Evolutionary conservation across 2,113 vertebrate species (phyloP).

Genomic region (Rhinopomastus cyanomelas): DNA sequence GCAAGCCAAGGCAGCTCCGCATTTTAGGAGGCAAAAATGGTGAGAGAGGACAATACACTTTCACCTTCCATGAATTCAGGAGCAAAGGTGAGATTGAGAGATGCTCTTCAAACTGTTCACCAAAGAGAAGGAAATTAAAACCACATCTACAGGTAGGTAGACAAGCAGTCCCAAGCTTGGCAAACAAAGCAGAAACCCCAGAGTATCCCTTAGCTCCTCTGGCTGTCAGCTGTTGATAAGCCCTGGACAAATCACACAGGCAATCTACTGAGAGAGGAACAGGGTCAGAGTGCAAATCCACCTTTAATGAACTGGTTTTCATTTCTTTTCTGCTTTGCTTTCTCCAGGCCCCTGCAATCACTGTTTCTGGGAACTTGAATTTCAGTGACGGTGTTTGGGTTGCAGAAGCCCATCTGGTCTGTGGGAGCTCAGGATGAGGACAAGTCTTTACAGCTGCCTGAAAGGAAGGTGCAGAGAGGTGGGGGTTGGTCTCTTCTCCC

Average conservation of each 20-base stretch:
- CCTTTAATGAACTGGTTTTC: background rate
- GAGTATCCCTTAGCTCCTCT: background rate
- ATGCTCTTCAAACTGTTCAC: background rate
- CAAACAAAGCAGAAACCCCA: slow-evolving; percentile 30
- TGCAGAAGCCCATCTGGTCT: background rate
- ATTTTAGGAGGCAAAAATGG: background rate
- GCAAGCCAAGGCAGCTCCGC: background rate
- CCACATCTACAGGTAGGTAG: background rate
- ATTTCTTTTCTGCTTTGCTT: background rate
- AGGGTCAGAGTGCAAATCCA: background rate
- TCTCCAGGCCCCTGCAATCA: background rate
- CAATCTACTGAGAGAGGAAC: background rate
- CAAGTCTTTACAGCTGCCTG: no score
- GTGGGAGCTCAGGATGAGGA: background rate
- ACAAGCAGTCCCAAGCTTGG: background rate
- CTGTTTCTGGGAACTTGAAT: background rate
- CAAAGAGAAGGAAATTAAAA: slow-evolving; percentile 2
- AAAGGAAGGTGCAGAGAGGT: no score
- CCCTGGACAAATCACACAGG: background rate
- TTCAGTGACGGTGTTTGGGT: background rate
- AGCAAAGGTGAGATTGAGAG: background rate
- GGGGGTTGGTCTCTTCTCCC: no score
- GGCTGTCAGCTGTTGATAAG: background rate
- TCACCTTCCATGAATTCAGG: background rate
- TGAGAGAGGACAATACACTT: background rate